Evolutionary conservation across 2,888 invertebrate genomes (phyloP).

Genomic region (Diloba caeruleocephala): DNA sequence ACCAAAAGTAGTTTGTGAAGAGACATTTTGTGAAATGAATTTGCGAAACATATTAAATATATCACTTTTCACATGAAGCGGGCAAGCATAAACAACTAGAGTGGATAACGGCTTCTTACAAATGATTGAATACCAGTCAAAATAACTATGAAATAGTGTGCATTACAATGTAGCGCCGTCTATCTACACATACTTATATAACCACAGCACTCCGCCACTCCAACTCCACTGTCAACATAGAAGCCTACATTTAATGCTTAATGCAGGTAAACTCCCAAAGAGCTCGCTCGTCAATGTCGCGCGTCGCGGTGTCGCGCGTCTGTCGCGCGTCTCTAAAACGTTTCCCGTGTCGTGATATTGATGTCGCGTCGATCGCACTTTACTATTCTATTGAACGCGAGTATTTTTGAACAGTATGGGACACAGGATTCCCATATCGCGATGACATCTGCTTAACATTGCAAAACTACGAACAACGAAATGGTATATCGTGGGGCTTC

Average conservation of each 20-base stretch:
- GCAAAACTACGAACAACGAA: slow-evolving; percentile 32
- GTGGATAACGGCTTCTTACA: too few relatives aligned
- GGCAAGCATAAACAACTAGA: too few relatives aligned
- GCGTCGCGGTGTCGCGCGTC: slow-evolving; percentile 13
- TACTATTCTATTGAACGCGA: slow-evolving; percentile 43
- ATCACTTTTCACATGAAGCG: too few relatives aligned
- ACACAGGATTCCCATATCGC: slow-evolving; percentile 41
- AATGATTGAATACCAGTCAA: too few relatives aligned
- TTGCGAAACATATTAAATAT: too few relatives aligned
- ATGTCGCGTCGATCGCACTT: slow-evolving; percentile 44
- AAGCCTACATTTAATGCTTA: slow-evolving; percentile 18
- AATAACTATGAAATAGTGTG: too few relatives aligned
- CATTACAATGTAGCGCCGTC: too few relatives aligned
- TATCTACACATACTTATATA: not conserved
- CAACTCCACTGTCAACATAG: slow-evolving; percentile 19
- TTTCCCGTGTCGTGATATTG: slow-evolving; percentile 56
- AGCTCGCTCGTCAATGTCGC: slow-evolving; percentile 29
- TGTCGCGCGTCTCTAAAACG: slow-evolving; percentile 53
- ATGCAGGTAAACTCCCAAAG: slow-evolving; percentile 37
- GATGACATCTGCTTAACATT: slow-evolving; percentile 40
- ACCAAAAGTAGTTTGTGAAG: too few relatives aligned
- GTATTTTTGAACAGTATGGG: slow-evolving; percentile 43
- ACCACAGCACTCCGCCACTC: not conserved
- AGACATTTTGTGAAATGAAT: too few relatives aligned
- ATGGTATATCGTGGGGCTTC: slow-evolving; percentile 7